Evolutionary conservation across 1,140 invertebrate species (phyloP).

Genomic region (Rhopalosiphum maidis): DNA sequence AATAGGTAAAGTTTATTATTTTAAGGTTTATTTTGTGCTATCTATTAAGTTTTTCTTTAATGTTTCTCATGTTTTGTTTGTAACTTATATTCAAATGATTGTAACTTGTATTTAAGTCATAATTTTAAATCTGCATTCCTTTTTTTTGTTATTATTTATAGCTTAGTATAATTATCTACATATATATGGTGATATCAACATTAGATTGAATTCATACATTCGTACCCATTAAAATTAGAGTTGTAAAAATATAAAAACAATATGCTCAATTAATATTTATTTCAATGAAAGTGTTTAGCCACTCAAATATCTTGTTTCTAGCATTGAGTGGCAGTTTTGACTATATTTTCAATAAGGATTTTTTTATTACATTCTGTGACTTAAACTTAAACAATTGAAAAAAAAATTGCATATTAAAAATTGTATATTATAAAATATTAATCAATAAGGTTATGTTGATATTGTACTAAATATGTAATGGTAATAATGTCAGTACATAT

Average conservation of each 20-base stretch:
- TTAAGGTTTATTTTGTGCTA: background rate
- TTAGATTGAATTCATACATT: background rate
- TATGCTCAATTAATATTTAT: constrained; percentile 3
- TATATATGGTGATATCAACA: background rate
- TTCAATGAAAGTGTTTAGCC: background rate
- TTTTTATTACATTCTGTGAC: background rate
- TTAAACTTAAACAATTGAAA: background rate
- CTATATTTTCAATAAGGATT: background rate
- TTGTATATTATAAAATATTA: background rate
- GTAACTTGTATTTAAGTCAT: background rate
- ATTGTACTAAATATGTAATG: background rate
- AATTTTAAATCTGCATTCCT: background rate
- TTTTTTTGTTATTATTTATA: background rate
- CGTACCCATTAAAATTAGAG: background rate
- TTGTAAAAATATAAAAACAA: background rate
- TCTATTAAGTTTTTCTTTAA: background rate
- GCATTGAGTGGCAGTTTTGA: background rate
- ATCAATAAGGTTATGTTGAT: background rate
- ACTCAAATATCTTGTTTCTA: background rate
- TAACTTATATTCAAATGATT: background rate
- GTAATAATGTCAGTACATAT: background rate
- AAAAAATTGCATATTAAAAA: no score
- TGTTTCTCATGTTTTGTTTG: background rate
- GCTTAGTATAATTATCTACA: background rate
- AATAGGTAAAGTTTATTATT: background rate